Conservation (phyloP, 2,888 invertebrate species). For the Ephialtes manifestator region DNA sequence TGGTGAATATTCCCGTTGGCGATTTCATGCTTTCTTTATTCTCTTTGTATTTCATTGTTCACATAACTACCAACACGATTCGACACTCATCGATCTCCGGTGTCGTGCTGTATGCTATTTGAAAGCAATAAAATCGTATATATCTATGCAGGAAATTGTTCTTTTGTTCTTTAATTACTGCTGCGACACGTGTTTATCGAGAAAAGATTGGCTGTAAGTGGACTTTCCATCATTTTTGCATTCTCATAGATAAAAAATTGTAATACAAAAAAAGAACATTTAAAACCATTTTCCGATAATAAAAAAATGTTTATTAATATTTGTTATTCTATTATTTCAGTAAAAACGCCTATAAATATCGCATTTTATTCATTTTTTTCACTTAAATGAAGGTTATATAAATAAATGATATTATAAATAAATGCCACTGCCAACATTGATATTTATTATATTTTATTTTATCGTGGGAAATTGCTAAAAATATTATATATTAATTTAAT, state of each 20-base stretch:
- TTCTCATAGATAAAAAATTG: neutral
- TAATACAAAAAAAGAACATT: neutral
- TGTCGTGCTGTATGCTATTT: neutral
- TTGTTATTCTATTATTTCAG: neutral
- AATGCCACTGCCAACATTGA: too few relatives aligned
- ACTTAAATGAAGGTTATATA: too few relatives aligned
- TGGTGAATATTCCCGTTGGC: constrained; percentile 12
- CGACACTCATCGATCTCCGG: constrained; percentile 34
- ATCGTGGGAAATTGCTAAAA: too few relatives aligned
- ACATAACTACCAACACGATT: constrained; percentile 25
- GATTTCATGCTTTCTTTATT: constrained; percentile 40
- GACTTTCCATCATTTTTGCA: neutral
- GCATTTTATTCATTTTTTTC: too few relatives aligned
- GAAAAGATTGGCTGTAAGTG: neutral
- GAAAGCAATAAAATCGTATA: constrained; percentile 23
- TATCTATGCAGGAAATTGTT: constrained; percentile 32
- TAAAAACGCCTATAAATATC: neutral
- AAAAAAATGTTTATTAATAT: too few relatives aligned
- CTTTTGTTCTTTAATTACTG: constrained; percentile 24
- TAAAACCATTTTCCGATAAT: too few relatives aligned
- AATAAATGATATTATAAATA: too few relatives aligned
- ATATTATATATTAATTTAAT: too few relatives aligned
- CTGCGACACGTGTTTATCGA: neutral
- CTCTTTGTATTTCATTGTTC: constrained; percentile 26
- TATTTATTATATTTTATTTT: too few relatives aligned